These are phyloP conservation scores for Andrena hattorfiana DNA, from an alignment of 2,888 invertebrate species.

Conservation along the genomic window DNA sequence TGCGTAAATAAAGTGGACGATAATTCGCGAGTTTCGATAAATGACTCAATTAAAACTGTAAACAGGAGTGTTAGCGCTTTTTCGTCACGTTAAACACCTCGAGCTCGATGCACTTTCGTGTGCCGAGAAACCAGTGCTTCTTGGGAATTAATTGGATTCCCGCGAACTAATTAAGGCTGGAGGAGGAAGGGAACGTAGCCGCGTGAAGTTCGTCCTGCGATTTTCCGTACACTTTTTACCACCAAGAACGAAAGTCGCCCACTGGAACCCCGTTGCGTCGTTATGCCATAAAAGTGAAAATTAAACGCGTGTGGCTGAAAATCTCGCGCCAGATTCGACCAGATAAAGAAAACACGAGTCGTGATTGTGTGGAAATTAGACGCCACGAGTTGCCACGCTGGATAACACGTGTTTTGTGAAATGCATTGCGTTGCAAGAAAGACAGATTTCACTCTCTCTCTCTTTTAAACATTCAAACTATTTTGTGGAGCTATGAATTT, in stretches of 20 bases:
- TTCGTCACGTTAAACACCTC: background rate
- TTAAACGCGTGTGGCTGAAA: slow-evolving; percentile 28
- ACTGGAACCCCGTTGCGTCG: slow-evolving; percentile 9
- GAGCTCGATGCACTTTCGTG: background rate
- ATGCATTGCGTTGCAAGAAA: background rate
- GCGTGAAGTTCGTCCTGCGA: background rate
- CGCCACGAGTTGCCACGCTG: slow-evolving; percentile 9
- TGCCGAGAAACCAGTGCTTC: slow-evolving; percentile 5
- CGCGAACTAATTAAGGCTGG: slow-evolving; percentile 24
- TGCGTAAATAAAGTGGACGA: slow-evolving; percentile 2
- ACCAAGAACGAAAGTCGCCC: background rate
- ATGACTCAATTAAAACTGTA: slow-evolving; percentile 46
- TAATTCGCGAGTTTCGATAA: slow-evolving; percentile 26
- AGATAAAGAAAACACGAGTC: slow-evolving; percentile 55
- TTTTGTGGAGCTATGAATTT: background rate
- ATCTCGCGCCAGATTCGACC: slow-evolving; percentile 40
- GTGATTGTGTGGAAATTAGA: slow-evolving; percentile 65
- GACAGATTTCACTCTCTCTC: background rate
- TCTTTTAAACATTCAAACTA: background rate
- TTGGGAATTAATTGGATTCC: slow-evolving; percentile 42
- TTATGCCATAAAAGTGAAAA: slow-evolving; percentile 29
- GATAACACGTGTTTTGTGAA: background rate
- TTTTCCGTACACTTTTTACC: background rate
- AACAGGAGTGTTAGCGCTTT: background rate
- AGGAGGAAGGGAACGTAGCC: background rate